phyloP scores from a whole-genome alignment of 1,140 invertebrate genomes.

The Rhyzopertha dominica region DNA sequence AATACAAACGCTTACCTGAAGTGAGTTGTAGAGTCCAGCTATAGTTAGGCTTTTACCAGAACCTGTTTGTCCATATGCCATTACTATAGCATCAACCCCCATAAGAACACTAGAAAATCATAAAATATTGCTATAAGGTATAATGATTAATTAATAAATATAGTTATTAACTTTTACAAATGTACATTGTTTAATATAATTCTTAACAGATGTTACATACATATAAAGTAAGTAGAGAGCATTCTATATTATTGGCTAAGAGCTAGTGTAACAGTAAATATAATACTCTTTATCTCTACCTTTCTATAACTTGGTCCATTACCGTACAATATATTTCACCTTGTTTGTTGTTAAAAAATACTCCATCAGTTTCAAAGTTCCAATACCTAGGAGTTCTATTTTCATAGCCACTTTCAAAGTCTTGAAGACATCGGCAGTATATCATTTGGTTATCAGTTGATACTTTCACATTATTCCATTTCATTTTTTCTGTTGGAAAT shows the following conservation, averaged over 20 bases:
- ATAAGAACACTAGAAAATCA: constrained; percentile 25
- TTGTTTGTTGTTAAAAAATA: constrained; percentile 31
- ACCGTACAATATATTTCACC: constrained; percentile 22
- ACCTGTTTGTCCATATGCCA: constrained; percentile 32
- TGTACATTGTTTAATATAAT: too few relatives aligned
- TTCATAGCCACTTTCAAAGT: constrained; percentile 18
- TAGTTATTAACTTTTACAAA: too few relatives aligned
- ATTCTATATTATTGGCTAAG: too few relatives aligned
- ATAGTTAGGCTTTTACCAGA: constrained; percentile 35
- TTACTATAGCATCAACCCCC: constrained; percentile 27
- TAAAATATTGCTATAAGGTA: constrained; percentile 5
- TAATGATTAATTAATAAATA: too few relatives aligned
- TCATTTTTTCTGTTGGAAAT: constrained; percentile 24
- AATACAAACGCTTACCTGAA: constrained; percentile 22
- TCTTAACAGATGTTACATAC: too few relatives aligned
- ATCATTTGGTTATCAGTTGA: constrained; percentile 25
- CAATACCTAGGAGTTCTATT: constrained; percentile 23
- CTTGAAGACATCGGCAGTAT: constrained; percentile 28
- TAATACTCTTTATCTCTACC: too few relatives aligned
- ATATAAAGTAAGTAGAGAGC: too few relatives aligned
- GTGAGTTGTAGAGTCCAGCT: constrained; percentile 28
- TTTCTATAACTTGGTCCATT: constrained; percentile 24
- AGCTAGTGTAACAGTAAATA: too few relatives aligned
- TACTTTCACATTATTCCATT: constrained; percentile 31
- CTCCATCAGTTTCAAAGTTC: constrained; percentile 32